Conservation (phyloP, 1,140 invertebrate genomes). For the Macrosteles quadrilineatus region DNA sequence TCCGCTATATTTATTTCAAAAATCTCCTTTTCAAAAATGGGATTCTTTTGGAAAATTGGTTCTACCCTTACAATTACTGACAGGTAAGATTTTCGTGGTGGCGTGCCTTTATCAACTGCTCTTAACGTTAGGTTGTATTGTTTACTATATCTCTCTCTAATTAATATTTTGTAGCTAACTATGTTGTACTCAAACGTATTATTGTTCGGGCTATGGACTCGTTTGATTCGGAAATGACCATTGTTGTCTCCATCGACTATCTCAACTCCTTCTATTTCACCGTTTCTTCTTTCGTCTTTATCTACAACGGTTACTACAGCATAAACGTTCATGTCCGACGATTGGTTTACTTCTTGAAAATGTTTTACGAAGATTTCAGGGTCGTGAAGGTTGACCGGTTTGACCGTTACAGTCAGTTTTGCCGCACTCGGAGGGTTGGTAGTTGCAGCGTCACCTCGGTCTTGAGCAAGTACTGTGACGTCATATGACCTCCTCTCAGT, state of each 20-base stretch:
- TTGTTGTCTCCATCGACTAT: conserved; percentile 86
- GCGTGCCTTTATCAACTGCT: conserved; percentile 80
- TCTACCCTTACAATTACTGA: conserved; percentile 74
- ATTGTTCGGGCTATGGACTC: conserved; percentile 48
- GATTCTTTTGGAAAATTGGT: conserved; percentile 80
- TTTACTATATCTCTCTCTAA: conserved; percentile 69
- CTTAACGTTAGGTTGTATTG: conserved; percentile 84
- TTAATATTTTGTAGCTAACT: conserved; percentile 71
- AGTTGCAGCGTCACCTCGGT: conserved; percentile 70
- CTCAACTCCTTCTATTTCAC: conserved; percentile 75
- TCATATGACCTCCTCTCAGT: conserved; percentile 68
- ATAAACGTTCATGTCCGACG: conserved; percentile 82
- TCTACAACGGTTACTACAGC: conserved; percentile 85
- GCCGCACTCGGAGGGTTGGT: conserved; percentile 64
- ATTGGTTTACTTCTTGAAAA: conserved; percentile 77
- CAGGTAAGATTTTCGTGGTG: conserved; percentile 70
- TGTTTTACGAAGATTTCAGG: conserved; percentile 80
- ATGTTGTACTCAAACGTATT: conserved; percentile 67
- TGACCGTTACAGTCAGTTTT: conserved; percentile 71
- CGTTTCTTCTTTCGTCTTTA: conserved; percentile 77
- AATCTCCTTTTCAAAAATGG: conserved; percentile 82
- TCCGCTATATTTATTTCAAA: conserved; percentile 86
- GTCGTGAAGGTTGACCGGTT: conserved; percentile 79
- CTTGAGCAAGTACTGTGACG: conserved; percentile 76
- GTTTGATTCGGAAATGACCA: conserved; percentile 75